Conservation (phyloP, 2,797 vertebrate genomes). For the Peromyscus nudipes region DNA sequence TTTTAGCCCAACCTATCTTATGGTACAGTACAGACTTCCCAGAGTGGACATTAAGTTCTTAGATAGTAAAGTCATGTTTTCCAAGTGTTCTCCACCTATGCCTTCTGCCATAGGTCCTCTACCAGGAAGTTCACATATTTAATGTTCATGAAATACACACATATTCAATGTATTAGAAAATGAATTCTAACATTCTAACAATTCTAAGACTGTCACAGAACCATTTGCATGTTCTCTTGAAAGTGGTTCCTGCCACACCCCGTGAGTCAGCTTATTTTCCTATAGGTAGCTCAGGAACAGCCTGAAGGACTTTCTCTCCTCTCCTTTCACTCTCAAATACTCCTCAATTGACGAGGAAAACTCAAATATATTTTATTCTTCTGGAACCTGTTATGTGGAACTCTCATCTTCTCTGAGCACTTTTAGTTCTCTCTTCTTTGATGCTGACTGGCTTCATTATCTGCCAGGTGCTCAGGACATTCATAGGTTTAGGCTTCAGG, state of each 20-base stretch:
- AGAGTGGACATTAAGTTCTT: neutral
- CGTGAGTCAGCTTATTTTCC: neutral
- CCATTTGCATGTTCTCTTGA: neutral
- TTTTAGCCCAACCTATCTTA: neutral
- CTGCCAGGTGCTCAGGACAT: neutral
- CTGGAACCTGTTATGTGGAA: neutral
- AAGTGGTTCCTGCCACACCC: neutral
- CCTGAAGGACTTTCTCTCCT: neutral
- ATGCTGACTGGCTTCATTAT: fast-evolving
- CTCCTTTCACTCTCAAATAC: neutral
- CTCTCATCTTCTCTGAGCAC: too few species aligned
- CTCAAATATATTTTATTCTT: neutral
- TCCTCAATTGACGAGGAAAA: neutral
- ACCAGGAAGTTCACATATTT: slow-evolving; percentile 89
- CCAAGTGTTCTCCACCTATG: neutral
- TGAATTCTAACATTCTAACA: slow-evolving; percentile 86
- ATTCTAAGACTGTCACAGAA: slow-evolving; percentile 84
- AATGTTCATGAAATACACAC: slow-evolving; percentile 92
- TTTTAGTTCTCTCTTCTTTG: neutral
- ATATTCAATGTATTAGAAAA: slow-evolving; percentile 88
- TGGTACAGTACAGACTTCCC: too few species aligned
- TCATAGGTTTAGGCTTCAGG: neutral
- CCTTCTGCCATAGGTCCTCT: neutral
- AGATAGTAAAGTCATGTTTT: neutral
- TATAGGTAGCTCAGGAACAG: neutral